Base-by-base conservation (phyloP, 1,140 invertebrate genomes). In the Trachymyrmex septentrionalis region DNA sequence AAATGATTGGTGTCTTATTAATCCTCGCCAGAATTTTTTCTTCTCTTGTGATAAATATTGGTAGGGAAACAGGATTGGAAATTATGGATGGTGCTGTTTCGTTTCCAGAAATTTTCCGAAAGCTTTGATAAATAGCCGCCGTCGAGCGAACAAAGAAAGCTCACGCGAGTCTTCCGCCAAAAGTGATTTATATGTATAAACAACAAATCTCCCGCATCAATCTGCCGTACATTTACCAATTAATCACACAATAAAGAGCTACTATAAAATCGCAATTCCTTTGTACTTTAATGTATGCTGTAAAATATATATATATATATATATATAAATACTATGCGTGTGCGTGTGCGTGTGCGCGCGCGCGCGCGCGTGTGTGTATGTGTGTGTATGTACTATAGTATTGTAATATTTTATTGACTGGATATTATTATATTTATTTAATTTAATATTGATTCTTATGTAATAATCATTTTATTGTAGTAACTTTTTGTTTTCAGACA, bases 141-240 rank as follows among this genome's bases (percentile, higher is more conserved):
- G 27, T 27, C 14, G 9, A 34, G 3, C 48, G 64, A 21, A 48
- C 21, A 63, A 48, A 80, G 53, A 59, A 48, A 69, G 34, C 48
- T n/a, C n/a, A 16, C 48, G 1, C 19, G 21, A 48, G 9, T 19
- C n/a, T 19, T 24, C 21, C 16, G 1, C 59, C 5, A 12, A 66
- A 69, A 73, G 57, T 88, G 84, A 88, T 88, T 88, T 80, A 88
- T 88, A 53, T 53, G 14, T 53, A 19, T 81, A 48, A 53, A n/a
- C 48, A 21, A 21, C 19, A 53, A 77, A 30, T 77, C 50, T 61
- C 12, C 14, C 44, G 44, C 80, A 57, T 48, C 19, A 59, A 61
- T 72, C 53, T 57, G 5, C 34, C 48, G n/a, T 71, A 72, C 30
- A 73, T 72, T 72, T 69, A 19, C 21, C 19, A 12, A 61, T 73